These are phyloP conservation scores for Rynchops niger DNA, from an alignment of 2,113 vertebrate genomes.

Conservation along the genomic window DNA sequence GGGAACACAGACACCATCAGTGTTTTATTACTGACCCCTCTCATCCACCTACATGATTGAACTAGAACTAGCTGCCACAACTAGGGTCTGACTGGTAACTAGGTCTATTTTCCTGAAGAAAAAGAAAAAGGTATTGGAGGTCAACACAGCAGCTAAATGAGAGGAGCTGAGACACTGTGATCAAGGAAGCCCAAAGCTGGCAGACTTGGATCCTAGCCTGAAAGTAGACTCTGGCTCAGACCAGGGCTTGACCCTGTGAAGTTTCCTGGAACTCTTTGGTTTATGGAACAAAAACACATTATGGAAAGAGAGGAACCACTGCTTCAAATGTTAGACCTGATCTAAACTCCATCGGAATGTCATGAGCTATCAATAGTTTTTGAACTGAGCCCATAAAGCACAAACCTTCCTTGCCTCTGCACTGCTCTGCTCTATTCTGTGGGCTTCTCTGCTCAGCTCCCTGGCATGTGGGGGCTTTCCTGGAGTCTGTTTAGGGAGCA, in stretches of 20 bases:
- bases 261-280: constrained; percentile 27
- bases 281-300: background rate
- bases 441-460: background rate
- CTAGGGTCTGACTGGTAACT: background rate
- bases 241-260: background rate
- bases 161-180: background rate
- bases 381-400: background rate
- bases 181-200: background rate
- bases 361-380: background rate
- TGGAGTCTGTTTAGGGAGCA: background rate
- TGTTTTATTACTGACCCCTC: background rate
- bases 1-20: background rate
- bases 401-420: background rate
- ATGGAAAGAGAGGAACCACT: constrained; percentile 3
- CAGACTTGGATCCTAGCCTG: background rate
- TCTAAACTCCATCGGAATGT: background rate
- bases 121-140: background rate
- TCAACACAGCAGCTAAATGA: background rate
- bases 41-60: background rate
- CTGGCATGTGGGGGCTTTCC: background rate
- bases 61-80: background rate
- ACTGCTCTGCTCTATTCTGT: background rate
- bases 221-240: background rate
- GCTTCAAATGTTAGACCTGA: background rate
- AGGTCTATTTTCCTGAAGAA: background rate